A percentile compares a stretch with the other conserved stretches of the same genome.
Conservation (phyloP, 2,113 vertebrate species). For the Bufo gargarizans region DNA sequence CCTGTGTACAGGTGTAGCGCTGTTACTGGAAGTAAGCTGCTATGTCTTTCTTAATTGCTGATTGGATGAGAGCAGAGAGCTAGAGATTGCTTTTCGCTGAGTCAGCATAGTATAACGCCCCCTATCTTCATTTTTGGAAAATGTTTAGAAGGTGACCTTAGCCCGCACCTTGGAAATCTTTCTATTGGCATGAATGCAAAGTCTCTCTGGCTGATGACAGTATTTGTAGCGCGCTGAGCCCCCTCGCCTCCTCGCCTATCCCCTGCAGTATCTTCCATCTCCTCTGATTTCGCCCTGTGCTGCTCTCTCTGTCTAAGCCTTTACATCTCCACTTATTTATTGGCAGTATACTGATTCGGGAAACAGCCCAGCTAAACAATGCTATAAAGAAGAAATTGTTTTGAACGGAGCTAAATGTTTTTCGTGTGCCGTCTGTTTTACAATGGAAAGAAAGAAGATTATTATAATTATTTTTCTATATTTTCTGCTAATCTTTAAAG, state of each 20-base stretch:
- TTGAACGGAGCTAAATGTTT: slow-evolving; percentile 51
- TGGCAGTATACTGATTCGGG: slow-evolving; percentile 50
- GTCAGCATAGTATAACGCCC: too few species aligned
- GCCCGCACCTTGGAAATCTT: background rate
- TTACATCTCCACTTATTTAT: slow-evolving; percentile 55
- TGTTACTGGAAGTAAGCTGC: too few species aligned
- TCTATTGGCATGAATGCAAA: background rate
- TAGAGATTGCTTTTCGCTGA: too few species aligned
- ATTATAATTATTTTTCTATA: slow-evolving; percentile 24
- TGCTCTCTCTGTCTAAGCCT: slow-evolving; percentile 7
- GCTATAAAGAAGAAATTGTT: slow-evolving; percentile 56
- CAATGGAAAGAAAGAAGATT: slow-evolving; percentile 49
- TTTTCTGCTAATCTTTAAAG: slow-evolving; percentile 50
- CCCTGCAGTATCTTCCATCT: slow-evolving; percentile 1
- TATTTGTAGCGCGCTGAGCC: background rate
- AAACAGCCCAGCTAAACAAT: slow-evolving; percentile 54
- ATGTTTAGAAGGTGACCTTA: background rate
- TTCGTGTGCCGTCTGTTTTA: slow-evolving; percentile 43
- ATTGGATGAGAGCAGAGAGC: too few species aligned
- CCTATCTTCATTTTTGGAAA: too few species aligned
- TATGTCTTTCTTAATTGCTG: too few species aligned
- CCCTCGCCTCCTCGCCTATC: background rate
- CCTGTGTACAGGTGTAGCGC: too few species aligned
- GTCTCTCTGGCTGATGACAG: background rate
- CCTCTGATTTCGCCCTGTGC: slow-evolving; percentile 11